Evolutionary conservation across 92 coral and sea anemone species (phyloP), one percentile per base, ranked within the genome.

Genomic region (Bergia sp.): DNA sequence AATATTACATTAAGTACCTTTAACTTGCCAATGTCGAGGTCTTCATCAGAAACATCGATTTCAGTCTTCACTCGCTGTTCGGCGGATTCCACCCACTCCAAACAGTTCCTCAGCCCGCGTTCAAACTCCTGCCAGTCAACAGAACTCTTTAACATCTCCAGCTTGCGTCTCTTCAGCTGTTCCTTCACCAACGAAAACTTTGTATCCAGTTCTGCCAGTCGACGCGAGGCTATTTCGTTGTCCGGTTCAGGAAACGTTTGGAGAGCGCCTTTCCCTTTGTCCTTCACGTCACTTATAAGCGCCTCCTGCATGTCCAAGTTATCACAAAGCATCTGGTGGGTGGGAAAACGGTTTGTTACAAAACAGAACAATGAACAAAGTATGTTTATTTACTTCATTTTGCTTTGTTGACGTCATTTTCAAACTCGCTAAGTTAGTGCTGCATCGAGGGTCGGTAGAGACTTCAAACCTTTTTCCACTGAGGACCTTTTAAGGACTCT

Each of bases 71-170:
- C 75, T 61, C 82, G 94, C 47, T 87, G 89, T 36, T 90, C 96
- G 41, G 93, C 90, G 73, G 84, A 85, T n/a, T 89, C 75, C 40
- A 92, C 92, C 98, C 98, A 95, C 75, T 95, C 96, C 88, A 90
- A 57, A 58, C 93, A 91, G 80, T 89, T 89, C 85, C 72, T 79
- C 45, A 95, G 82, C 37, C 98, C 98, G 58, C 87, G 85, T 45
- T 93, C 93, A 90, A 95, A 94, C 64, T 95, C 98, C 61, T 92
- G 93, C 98, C 98, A 95, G 88, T 95, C 98, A 20, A 95, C 86
- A 7, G 98, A 95, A 67, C 90, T 88, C 66, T 93, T 93, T 53
- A 95, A 71, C 89, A 95, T 87, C 86, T 95, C 95, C 20, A 86
- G 91, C 61, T 87, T 94, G 37, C 98, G 89, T n/a, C 81, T 86